phyloP scores from a whole-genome alignment of 2,113 vertebrate genomes.

The Sprattus sprattus region DNA sequence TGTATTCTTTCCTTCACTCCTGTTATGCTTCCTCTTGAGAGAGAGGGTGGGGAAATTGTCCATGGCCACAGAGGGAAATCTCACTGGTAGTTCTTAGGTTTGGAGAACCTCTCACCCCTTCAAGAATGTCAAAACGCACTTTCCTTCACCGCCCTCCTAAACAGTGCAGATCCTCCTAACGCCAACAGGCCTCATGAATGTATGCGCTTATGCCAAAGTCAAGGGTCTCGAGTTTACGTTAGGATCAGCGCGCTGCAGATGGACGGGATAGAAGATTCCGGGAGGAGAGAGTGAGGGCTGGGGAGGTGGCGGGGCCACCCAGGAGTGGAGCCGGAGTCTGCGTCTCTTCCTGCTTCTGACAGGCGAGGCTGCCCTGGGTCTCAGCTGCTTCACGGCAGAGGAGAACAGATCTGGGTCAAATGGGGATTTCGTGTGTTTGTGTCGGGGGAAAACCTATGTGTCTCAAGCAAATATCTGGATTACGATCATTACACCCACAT shows the following conservation, averaged over 20 bases:
- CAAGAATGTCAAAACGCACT: neutral
- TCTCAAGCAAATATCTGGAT: neutral
- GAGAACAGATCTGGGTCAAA: constrained; percentile 1
- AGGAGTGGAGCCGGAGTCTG: neutral
- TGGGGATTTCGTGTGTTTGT: neutral
- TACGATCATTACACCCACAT: neutral
- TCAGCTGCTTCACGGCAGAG: neutral
- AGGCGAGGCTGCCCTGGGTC: neutral
- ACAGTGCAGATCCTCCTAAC: neutral
- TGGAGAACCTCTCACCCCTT: neutral
- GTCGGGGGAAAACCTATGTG: neutral
- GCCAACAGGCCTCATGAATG: neutral
- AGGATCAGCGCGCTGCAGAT: neutral
- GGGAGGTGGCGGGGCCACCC: neutral
- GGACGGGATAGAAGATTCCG: neutral
- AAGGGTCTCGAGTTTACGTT: neutral
- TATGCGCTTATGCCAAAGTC: neutral
- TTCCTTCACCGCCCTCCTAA: neutral
- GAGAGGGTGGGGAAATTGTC: neutral
- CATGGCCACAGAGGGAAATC: neutral
- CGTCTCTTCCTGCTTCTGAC: neutral
- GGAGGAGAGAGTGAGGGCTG: neutral
- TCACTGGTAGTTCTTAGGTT: neutral
- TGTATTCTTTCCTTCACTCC: neutral
- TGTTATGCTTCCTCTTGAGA: neutral